A percentile compares a stretch with the other conserved stretches of the same genome.
phyloP scores from a whole-genome alignment of 2,797 vertebrate species.

The Selene dorsalis region DNA sequence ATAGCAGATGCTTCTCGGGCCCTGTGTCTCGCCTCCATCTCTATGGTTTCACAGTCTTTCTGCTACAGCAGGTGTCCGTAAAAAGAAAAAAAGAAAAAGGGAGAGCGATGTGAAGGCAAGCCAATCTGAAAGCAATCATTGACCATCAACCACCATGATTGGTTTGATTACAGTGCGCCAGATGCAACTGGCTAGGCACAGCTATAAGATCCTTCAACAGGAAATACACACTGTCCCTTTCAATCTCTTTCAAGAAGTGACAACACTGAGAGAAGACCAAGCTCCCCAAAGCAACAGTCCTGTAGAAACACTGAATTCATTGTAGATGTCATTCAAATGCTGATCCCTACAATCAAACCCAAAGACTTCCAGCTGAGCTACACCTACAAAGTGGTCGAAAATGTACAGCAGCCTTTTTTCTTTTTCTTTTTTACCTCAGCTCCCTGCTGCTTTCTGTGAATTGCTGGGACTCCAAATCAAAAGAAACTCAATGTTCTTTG shows the following conservation, averaged over 20 bases:
- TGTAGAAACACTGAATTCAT: slow-evolving; percentile 28
- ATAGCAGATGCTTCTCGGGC: slow-evolving; percentile 62
- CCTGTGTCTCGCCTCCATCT: slow-evolving; percentile 47
- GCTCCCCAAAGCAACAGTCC: slow-evolving; percentile 25
- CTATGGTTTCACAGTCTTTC: slow-evolving; percentile 54
- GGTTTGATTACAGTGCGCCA: slow-evolving; percentile 81
- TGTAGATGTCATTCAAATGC: slow-evolving; percentile 44
- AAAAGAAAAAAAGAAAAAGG: slow-evolving; percentile 17
- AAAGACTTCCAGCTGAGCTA: slow-evolving; percentile 21
- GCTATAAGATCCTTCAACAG: slow-evolving; percentile 71
- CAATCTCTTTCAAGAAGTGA: slow-evolving; percentile 66
- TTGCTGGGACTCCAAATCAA: slow-evolving; percentile 25
- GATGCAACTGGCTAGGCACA: slow-evolving; percentile 71
- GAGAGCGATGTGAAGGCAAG: slow-evolving; percentile 63
- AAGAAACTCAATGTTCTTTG: slow-evolving; percentile 4
- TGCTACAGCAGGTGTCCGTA: slow-evolving; percentile 71
- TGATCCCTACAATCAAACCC: slow-evolving; percentile 45
- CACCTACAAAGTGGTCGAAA: slow-evolving; percentile 17
- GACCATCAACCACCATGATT: slow-evolving; percentile 80
- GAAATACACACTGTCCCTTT: slow-evolving; percentile 78
- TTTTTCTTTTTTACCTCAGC: neutral
- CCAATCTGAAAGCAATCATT: slow-evolving; percentile 84
- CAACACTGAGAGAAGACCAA: slow-evolving; percentile 38
- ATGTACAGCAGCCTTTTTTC: slow-evolving; percentile 35
- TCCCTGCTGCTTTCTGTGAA: slow-evolving; percentile 25